Conservation (phyloP, 2,113 vertebrate genomes). For the Orthochromis malagaraziensis region DNA sequence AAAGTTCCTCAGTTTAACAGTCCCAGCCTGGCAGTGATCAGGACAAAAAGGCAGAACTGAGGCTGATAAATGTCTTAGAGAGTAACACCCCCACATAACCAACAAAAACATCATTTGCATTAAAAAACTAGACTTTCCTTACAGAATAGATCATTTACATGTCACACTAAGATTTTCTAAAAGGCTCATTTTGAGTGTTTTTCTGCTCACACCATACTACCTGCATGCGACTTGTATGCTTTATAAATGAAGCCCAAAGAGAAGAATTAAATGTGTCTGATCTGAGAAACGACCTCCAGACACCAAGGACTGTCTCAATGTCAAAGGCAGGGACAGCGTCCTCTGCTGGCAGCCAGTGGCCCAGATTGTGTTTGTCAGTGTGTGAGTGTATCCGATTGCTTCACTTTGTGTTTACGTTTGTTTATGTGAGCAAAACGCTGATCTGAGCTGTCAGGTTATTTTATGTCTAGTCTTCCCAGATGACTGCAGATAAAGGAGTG, state of each 20-base stretch:
- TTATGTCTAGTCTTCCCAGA: conserved; percentile 18
- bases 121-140: not conserved
- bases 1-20: not conserved
- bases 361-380: not conserved
- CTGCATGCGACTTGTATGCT: not conserved
- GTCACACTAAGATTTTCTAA: not conserved
- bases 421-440: not conserved
- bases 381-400: not conserved
- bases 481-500: conserved; percentile 35
- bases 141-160: not conserved
- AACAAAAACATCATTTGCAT: not conserved
- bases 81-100: not conserved
- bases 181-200: not conserved
- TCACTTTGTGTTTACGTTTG: not conserved
- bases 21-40: not conserved
- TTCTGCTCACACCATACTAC: not conserved
- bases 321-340: conserved; percentile 31
- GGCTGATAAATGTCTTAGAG: not conserved
- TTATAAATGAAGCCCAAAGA: not conserved
- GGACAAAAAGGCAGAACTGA: not conserved
- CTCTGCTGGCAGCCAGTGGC: conserved; percentile 37
- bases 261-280: conserved; percentile 28
- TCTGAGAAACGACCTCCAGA: conserved; percentile 50
- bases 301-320: conserved; percentile 34
- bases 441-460: conserved; percentile 45